Percentiles rank a stretch among this genome's conserved stretches.
phyloP scores from a whole-genome alignment of 2,113 vertebrate genomes.

The Prionailurus viverrinus region DNA sequence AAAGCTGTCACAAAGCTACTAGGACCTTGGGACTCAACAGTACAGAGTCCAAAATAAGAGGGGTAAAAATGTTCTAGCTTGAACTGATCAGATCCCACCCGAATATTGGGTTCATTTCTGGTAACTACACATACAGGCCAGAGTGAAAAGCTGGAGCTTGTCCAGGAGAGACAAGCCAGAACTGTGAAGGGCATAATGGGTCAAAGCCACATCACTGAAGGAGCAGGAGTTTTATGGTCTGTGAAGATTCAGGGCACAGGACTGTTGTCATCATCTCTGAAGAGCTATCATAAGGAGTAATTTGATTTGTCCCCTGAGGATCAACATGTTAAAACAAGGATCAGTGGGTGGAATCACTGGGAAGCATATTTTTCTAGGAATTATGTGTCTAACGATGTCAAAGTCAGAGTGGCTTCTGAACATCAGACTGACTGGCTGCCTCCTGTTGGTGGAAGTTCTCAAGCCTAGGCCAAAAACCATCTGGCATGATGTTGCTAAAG shows the following conservation, averaged over 20 bases:
- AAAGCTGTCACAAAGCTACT: background rate
- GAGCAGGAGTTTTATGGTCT: background rate
- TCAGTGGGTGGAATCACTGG: background rate
- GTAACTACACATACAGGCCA: background rate
- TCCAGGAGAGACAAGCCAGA: background rate
- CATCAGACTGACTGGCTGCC: background rate
- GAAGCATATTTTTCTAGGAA: constrained; percentile 44
- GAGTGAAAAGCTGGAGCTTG: background rate
- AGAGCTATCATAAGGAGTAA: background rate
- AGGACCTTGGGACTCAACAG: background rate
- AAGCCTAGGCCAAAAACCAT: background rate
- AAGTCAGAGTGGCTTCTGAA: background rate
- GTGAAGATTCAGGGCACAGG: background rate
- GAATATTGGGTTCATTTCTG: background rate
- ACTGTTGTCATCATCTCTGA: background rate
- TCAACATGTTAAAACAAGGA: background rate
- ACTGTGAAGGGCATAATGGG: background rate
- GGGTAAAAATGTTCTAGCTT: background rate
- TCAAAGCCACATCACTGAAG: background rate
- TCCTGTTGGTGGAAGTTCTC: constrained; percentile 25
- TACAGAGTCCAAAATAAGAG: background rate
- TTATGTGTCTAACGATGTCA: background rate
- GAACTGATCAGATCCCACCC: background rate
- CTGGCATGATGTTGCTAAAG: background rate
- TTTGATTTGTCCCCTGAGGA: background rate